Base-by-base conservation (phyloP, 2,797 vertebrate genomes). In the Gymnothorax javanicus region DNA sequence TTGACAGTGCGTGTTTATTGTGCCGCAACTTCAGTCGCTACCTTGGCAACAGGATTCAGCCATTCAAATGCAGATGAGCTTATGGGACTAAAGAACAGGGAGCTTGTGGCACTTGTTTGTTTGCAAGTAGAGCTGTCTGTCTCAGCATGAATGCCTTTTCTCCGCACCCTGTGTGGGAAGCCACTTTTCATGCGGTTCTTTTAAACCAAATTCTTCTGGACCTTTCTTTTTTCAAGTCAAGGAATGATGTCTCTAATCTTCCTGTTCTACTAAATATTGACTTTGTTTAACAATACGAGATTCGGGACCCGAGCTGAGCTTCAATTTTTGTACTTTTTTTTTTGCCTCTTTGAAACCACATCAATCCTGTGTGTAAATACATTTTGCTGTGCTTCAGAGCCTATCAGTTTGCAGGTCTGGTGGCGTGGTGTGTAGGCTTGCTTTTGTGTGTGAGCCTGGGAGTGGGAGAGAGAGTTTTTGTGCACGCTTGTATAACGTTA, bases 11-110 rank as follows among this genome's bases (percentile, higher is more conserved):
- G 5, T 20, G 75, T 81, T 56, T 56, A 25, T 62, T 58, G 62
- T 23, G 62, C 79, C 54, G 15, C 60, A 86, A 50, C 59, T 86
- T 79, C 85, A 89, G 91, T 87, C 91, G 91, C 84, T 91, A 56
- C 58, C 58, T 88, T 92, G 90, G 92, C 89, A 91, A 91, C 91
- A 92, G 91, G 89, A 92, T 87, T 77, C 54, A 50, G 58, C 56
- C 77, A 85, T 87, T 83, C 62, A 79, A 89, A 88, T 86, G 75
- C 83, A 86, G 27, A 89, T 85, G 20, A 27, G 59, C 33, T 20
- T 85, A 50, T 52, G 4, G 56, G 67, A 73, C 83, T 82, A 58
- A 88, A n/a, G 57, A 73, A 77, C 84, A 33, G 43, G 54, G 58
- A 82, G 75, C 43, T 87, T 77, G 79, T 83, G 59, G 23, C 82